Evolutionary conservation across 2,888 invertebrate genomes (phyloP), one percentile per base, ranked within the genome.

Genomic region (Pilophorus perplexus): DNA sequence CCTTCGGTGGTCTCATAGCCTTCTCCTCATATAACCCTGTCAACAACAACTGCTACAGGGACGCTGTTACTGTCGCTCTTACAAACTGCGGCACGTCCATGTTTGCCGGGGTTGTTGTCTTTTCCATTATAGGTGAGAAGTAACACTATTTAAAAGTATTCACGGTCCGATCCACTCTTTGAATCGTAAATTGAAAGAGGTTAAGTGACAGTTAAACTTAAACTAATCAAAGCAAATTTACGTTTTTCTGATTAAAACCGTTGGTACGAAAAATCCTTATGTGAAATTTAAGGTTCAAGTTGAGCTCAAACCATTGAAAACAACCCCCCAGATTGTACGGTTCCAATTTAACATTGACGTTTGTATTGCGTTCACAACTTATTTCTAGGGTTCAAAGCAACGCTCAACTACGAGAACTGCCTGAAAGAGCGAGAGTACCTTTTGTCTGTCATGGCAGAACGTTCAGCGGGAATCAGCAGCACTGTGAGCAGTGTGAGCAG

Each of bases 1-100:
- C 95, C 0, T 97, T 97, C 74, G 97, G 97, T 10, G 96, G 96
- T 6, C 80, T 97, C 37, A 96, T 97, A 69, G 96, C 96, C 0
- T 97, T 96, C 76, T 91, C 93, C 0, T 96, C 96, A 0, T 97
- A 97, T 79, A 97, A 96, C 78, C 94, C 95, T 0, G 91, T 93
- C 1, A 93, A 95, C 76, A 97, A 97, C 77, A 95, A 97, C 78
- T 95, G 94, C 77, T 93, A 92, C 75, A 83, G 93, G 71, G 97
- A 97, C 77, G 94, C 95, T 5, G 84, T 95, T 62, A 85, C 92
- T 79, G 93, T 97, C 33, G 93, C 94, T 20, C 79, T 93, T 73
- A 93, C 93, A 10, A 96, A 96, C 77, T 93, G 94, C 75, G 85
- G 90, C 73, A 97, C 97, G 0, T 95, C 95, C 1, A 90, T 97